A percentile compares a stretch with the other conserved stretches of the same genome.
These are phyloP conservation scores for Cantharis rustica DNA, from an alignment of 2,888 invertebrate species.

Conservation along the genomic window DNA sequence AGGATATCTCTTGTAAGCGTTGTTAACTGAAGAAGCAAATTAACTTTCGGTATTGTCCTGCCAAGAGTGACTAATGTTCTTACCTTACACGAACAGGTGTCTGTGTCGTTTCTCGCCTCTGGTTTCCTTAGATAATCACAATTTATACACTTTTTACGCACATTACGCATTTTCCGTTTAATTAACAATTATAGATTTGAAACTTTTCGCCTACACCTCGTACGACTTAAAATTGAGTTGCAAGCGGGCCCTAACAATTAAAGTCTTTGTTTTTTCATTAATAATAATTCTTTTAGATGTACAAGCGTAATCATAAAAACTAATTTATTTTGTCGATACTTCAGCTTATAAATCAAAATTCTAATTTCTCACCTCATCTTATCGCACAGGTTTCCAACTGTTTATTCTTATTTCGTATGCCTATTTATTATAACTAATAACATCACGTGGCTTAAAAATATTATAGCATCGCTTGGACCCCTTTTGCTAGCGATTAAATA, in stretches of 20 bases:
- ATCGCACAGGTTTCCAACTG: slow-evolving; percentile 34
- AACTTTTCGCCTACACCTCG: neutral
- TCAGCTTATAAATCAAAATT: slow-evolving; percentile 34
- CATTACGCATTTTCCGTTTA: neutral
- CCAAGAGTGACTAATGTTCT: slow-evolving; percentile 51
- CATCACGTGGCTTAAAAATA: slow-evolving; percentile 12
- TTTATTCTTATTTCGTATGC: slow-evolving; percentile 30
- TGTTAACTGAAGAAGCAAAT: slow-evolving; percentile 53
- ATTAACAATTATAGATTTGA: slow-evolving; percentile 2
- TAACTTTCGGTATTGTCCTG: slow-evolving; percentile 54
- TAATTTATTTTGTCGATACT: slow-evolving; percentile 27
- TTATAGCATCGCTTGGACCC: neutral
- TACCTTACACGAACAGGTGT: slow-evolving; percentile 43
- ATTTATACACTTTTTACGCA: neutral
- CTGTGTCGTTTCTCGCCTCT: slow-evolving; percentile 42
- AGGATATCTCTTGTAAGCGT: slow-evolving; percentile 34
- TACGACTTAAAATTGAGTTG: neutral
- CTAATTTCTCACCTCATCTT: slow-evolving; percentile 35
- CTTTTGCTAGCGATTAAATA: neutral
- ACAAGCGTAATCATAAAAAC: slow-evolving; percentile 24
- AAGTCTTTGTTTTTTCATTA: slow-evolving; percentile 25
- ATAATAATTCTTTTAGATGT: slow-evolving; percentile 21
- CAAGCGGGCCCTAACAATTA: neutral
- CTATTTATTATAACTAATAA: slow-evolving; percentile 25
- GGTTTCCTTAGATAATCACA: slow-evolving; percentile 31